Base-by-base conservation (phyloP, 1,140 invertebrate genomes). In the Drosophila bocqueti region DNA sequence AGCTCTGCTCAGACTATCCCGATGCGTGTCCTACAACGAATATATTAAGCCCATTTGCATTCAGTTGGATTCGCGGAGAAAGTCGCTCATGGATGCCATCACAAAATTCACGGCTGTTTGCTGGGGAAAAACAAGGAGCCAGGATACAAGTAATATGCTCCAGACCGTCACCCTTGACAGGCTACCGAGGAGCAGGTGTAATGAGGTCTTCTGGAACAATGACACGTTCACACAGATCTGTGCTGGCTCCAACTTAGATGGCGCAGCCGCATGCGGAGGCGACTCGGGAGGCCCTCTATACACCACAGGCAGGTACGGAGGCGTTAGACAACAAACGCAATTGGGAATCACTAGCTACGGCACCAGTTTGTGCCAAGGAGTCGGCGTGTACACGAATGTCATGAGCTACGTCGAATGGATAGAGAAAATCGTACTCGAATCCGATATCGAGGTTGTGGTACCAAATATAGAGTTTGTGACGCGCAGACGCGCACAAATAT, bases 21-120 rank as follows among this genome's bases (percentile, higher is more conserved):
- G 13, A 26, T 18, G 16, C 7, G 46, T 68, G 18, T 13, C 24
- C 4, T 68, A 43, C 38, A 66, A 18, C 2, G 3, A 0, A 2
- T 13, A 43, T 2, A 66, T 69, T 7, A 11, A 21, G 1, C 66
- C 66, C 15, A 68, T 68, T 10, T 68, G 66, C 43, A 66, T 68
- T 21, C 24, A 43, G 11, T 5, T 26, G 18, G 26, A 65, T 50
- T 13, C 10, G 2, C 11, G 29, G 3, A 38, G 16, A n/a, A 31
- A 50, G 10, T 16, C 59, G 11, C 2, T 4, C 9, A 16, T 31
- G 15, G 59, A 61, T 2, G 3, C 5, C 6, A n/a, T 36, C 7
- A 6, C 0, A 8, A 4, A 16, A 1, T 46, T 64, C 10, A 47
- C 9, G 7, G 60, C 18, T 8, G 24, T 49, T 42, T 61, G 45